Base-by-base conservation (phyloP, 2,797 vertebrate genomes). In the Scleropages formosus region DNA sequence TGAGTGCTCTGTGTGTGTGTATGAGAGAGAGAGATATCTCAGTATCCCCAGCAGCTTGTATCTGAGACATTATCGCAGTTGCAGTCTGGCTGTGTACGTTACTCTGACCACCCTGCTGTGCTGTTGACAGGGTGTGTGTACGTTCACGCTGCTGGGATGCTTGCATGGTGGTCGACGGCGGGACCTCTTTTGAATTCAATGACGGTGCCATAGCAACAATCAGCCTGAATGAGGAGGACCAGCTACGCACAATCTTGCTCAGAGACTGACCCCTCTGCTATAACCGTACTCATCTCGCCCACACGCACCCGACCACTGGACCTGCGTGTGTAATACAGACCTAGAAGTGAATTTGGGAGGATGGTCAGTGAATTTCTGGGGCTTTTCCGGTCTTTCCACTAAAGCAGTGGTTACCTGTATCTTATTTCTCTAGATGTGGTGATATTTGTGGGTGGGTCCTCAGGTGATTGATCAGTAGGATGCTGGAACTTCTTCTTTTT, bases 61-160 rank as follows among this genome's bases (percentile, higher is more conserved):
- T 11, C 27, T 1, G 51, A 71, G 12, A 9, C 15, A 3, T n/a
- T 10, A 68, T 18, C 51, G 47, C 62, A 27, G 44, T 27, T 44
- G 22, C 79, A 18, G 4, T n/a, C 3, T 22, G 65, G 10, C 10
- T 44, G 44, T 8, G n/a, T 51, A 66, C 24, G 66, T 51, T 22
- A 69, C 44, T 20, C n/a, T 26, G 20, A 12, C 62, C 47, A 24
- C 44, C 49, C 47, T 66, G 22, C 24, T 13, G 53, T 82, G 15
- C 70, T 69, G 7, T 63, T 4, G 31, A 62, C 79, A 99, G 97
- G 84, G 93, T 99, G 80, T 95, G 91, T 22, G 94, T 98, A 8
- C 95, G 96, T 24, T 98, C 97, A 0, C 94, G 97, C 1, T 99
- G 97, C 70, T 99, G 97, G 97, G 96, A 99, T 47, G 97, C 97